A percentile compares a stretch with the other conserved stretches of the same genome.
phyloP scores from a whole-genome alignment of 2,888 invertebrate species.

The Tenodera sinensis region DNA sequence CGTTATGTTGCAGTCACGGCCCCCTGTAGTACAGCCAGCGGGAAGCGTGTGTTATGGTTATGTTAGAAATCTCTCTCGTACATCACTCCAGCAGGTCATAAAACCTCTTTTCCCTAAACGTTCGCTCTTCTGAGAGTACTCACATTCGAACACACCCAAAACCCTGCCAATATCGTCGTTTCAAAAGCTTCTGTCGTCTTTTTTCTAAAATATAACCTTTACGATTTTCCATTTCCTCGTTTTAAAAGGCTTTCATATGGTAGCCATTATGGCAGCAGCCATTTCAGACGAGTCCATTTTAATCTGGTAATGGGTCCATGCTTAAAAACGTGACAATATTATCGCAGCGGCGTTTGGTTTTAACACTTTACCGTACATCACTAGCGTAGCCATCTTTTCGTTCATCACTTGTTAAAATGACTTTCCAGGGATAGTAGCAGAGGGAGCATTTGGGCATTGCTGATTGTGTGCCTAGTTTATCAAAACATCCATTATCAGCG shows the following conservation, averaged over 20 bases:
- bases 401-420: no score
- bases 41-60: background rate
- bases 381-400: background rate
- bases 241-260: background rate
- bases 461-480: no score
- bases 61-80: background rate
- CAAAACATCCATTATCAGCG: no score
- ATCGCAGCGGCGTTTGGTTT: conserved; percentile 6
- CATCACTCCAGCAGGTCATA: background rate
- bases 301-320: background rate
- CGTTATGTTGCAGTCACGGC: background rate
- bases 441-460: no score
- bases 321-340: conserved; percentile 1
- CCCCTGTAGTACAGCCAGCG: background rate
- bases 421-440: no score
- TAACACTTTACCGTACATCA: conserved; percentile 12
- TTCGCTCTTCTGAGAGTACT: background rate
- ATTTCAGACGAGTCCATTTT: background rate
- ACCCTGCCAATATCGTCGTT: background rate
- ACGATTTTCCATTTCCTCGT: background rate
- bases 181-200: background rate
- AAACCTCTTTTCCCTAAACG: background rate
- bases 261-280: background rate
- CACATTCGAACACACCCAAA: background rate
- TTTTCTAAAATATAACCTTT: background rate